phyloP scores from a whole-genome alignment of 2,888 invertebrate species.

The Cerastis leucographa region DNA sequence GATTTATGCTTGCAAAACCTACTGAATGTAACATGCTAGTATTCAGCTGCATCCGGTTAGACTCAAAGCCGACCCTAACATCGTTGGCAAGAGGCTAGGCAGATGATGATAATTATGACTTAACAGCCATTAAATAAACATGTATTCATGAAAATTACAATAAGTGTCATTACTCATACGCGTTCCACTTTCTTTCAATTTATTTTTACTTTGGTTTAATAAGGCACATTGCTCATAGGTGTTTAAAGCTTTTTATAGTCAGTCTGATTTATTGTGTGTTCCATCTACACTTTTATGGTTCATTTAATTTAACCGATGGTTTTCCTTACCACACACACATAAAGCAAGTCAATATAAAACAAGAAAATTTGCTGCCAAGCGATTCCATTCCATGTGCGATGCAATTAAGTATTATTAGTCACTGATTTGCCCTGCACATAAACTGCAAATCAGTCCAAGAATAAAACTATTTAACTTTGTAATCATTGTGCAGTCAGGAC shows the following conservation, averaged over 20 bases:
- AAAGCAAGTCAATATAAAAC: constrained; percentile 18
- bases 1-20: too few relatives aligned
- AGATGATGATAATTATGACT: too few relatives aligned
- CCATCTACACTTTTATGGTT: background rate
- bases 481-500: constrained; percentile 26
- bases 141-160: background rate
- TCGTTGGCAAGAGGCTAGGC: too few relatives aligned
- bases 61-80: too few relatives aligned
- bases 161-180: background rate
- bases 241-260: background rate
- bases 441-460: constrained; percentile 19
- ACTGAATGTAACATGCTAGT: too few relatives aligned
- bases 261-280: background rate
- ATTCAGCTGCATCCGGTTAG: too few relatives aligned
- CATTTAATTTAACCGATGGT: background rate
- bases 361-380: constrained; percentile 9
- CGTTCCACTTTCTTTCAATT: background rate
- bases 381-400: background rate
- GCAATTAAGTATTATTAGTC: background rate
- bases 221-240: background rate
- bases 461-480: constrained; percentile 25
- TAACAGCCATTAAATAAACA: background rate
- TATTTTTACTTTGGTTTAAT: background rate
- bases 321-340: background rate
- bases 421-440: background rate